Conservation (phyloP, 2,797 vertebrate species). For the Melanotaenia parkinsoni region DNA sequence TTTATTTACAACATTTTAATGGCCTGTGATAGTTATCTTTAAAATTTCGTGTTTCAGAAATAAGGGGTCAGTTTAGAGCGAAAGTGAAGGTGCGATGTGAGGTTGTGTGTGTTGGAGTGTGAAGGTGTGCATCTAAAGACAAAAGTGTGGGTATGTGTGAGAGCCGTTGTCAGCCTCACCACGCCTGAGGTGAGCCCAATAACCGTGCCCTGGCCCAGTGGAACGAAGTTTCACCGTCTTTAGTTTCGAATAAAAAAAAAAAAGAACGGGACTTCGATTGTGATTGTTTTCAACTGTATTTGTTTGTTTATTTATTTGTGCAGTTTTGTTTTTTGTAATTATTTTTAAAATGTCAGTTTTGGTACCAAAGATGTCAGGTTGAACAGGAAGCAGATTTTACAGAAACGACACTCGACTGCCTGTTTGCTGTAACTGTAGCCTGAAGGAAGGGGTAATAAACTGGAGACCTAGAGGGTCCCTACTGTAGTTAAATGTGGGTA, state of each 20-base stretch:
- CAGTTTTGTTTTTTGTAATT: not conserved
- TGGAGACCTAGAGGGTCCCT: slow-evolving; percentile 69
- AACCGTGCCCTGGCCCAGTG: slow-evolving; percentile 68
- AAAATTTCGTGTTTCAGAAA: slow-evolving; percentile 31
- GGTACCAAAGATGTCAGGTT: slow-evolving; percentile 26
- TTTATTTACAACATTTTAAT: not conserved
- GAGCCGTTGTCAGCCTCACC: slow-evolving; percentile 59
- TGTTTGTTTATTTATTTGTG: slow-evolving; percentile 6
- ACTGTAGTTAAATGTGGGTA: slow-evolving; percentile 64
- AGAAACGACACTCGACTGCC: slow-evolving; percentile 29
- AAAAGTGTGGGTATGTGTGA: slow-evolving; percentile 46
- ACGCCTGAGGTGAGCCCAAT: slow-evolving; percentile 77
- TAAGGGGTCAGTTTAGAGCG: slow-evolving; percentile 35
- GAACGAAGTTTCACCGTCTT: slow-evolving; percentile 66
- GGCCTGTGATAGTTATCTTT: slow-evolving; percentile 3
- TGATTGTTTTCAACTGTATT: slow-evolving; percentile 33
- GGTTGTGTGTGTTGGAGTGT: slow-evolving; percentile 68
- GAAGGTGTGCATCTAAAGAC: slow-evolving; percentile 66
- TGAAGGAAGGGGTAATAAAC: slow-evolving; percentile 72
- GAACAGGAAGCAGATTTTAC: slow-evolving; percentile 22
- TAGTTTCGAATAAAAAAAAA: slow-evolving; percentile 64
- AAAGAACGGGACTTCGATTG: slow-evolving; percentile 57
- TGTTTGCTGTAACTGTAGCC: slow-evolving; percentile 60
- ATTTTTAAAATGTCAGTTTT: slow-evolving; percentile 17
- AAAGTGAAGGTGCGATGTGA: slow-evolving; percentile 65